phyloP scores from a whole-genome alignment of 2,888 invertebrate genomes.

The Lasioglossum figueresi region DNA sequence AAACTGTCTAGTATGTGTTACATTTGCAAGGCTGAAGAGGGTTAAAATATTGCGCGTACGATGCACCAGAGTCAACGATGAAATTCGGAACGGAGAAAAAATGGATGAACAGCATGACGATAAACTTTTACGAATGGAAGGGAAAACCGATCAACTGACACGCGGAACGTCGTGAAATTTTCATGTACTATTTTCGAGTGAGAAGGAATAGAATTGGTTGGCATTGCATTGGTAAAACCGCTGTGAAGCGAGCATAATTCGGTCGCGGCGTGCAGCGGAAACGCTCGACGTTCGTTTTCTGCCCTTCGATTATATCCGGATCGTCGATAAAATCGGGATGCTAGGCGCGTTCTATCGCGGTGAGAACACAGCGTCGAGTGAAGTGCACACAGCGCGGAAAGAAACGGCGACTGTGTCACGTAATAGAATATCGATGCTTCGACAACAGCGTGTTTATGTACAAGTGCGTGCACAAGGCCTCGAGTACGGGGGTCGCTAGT shows the following conservation, averaged over 20 bases:
- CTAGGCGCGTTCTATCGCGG: neutral
- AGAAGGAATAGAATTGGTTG: conserved; percentile 25
- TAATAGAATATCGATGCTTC: conserved; percentile 58
- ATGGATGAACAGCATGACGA: neutral
- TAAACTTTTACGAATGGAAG: conserved; percentile 24
- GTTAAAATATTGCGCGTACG: too few species aligned
- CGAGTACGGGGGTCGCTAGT: conserved; percentile 28
- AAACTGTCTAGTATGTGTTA: too few species aligned
- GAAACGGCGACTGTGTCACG: conserved; percentile 42
- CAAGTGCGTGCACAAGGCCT: conserved; percentile 46
- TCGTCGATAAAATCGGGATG: conserved; percentile 43
- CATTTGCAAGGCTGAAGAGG: too few species aligned
- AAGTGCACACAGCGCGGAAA: conserved; percentile 39
- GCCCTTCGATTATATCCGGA: conserved; percentile 29
- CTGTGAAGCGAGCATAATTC: conserved; percentile 12
- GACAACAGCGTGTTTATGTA: conserved; percentile 58
- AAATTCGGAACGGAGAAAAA: neutral
- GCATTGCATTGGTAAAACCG: conserved; percentile 18
- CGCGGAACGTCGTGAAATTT: neutral
- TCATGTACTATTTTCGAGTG: neutral
- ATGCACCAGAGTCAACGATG: neutral
- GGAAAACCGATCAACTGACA: conserved; percentile 24
- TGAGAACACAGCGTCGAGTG: conserved; percentile 8
- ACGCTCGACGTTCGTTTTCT: neutral
- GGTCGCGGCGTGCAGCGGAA: neutral